phyloP scores from a whole-genome alignment of 2,113 vertebrate species.

The Elachura formosa region DNA sequence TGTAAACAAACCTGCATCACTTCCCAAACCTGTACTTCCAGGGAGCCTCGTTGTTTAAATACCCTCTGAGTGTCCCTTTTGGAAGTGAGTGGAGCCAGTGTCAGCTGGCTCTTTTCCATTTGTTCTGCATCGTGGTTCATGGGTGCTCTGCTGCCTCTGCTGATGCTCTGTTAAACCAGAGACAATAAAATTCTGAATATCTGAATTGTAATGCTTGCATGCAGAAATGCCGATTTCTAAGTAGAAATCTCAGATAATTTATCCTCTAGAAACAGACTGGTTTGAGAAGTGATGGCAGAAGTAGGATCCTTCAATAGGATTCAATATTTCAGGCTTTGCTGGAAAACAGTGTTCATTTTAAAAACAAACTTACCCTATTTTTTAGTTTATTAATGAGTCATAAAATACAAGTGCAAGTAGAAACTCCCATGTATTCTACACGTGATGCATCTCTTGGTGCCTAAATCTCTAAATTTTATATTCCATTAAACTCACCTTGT shows the following conservation, averaged over 20 bases:
- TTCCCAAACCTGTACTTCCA: constrained; percentile 16
- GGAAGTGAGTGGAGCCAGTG: neutral
- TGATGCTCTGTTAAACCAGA: neutral
- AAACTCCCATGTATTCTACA: neutral
- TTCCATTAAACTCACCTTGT: neutral
- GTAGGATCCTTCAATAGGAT: neutral
- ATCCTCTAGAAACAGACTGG: neutral
- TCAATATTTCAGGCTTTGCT: neutral
- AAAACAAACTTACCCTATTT: neutral
- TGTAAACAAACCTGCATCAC: constrained; percentile 19
- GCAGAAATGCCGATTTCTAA: neutral
- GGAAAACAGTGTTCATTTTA: neutral
- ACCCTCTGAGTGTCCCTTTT: neutral
- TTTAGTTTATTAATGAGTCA: neutral
- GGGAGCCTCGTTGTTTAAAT: constrained; percentile 5
- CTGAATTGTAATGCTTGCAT: neutral
- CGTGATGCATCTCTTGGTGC: neutral
- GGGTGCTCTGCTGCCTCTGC: neutral
- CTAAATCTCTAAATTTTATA: neutral
- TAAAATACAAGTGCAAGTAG: neutral
- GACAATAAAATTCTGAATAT: neutral
- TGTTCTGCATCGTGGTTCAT: neutral
- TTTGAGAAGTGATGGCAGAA: neutral
- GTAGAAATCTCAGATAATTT: neutral
- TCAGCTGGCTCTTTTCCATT: neutral